Base-by-base conservation (phyloP, 2,113 vertebrate genomes). In the Malurus melanocephalus region DNA sequence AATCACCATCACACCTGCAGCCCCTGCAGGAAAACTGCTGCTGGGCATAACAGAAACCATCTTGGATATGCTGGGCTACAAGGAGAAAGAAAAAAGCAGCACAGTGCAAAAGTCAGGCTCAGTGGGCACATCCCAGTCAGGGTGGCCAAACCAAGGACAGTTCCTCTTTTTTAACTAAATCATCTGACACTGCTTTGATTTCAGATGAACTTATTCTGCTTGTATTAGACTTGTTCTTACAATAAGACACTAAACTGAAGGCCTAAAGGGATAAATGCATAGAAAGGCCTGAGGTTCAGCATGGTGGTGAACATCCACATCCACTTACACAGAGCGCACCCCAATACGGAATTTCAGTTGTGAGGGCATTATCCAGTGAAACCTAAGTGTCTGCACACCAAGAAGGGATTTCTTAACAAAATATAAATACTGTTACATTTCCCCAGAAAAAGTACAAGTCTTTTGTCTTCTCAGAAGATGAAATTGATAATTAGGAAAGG, bases 321-420 rank as follows among this genome's bases (percentile, higher is more conserved):
- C 26, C 33, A 42, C 10, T 42, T 53, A 22, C 3, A 38, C 6
- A 20, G 23, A n/a, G 11, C 15, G 68, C 1, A 1, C 0, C 1
- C 23, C 56, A 40, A 30, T 13, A 10, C 16, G 87, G 43, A 61
- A 87, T 38, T 72, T 67, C 65, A 76, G 46, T 32, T 1, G 0
- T 0, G 1, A 80, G 15, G 7, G 53, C 82, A 76, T 4, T 24
- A 72, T 51, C 10, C 0, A 3, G 20, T 61, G 20, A 72, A 76
- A 51, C 15, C 5, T 4, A 83, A 69, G 22, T 8, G 10, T 12
- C 46, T 53, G 59, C 57, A 80, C 32, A 84, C 6, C 9, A 64
- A 56, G 7, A 45, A 65, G 27, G 7, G 71, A 61, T 79, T 87
- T 87, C 57, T 82, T 61, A 60, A 24, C 0, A 0, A 73, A 66